Base-by-base conservation (phyloP, 37 sponge, comb jelly and placozoan genomes). In the Tethya wilhelma region DNA sequence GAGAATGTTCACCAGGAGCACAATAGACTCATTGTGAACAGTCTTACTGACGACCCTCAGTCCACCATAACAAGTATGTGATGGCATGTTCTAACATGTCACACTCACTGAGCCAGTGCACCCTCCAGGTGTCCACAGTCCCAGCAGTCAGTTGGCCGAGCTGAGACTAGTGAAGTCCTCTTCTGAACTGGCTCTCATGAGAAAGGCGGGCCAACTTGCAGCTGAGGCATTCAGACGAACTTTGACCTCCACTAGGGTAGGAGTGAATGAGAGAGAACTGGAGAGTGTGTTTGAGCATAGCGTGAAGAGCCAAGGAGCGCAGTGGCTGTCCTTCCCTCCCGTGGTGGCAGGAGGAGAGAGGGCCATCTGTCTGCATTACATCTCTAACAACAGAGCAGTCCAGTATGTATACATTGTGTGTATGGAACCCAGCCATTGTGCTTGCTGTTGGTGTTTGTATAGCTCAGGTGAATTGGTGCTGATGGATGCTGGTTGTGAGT, bases 401-500 rank as follows among this genome's bases (percentile, higher is more conserved):
- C 55, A 30, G 94, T 90, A 40, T 30, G 73, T 3, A 14, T 28
- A 11, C 23, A 40, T 32, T 56, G 42, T 40, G 39, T 2, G 2
- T 40, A 9, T 37, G 17, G 36, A 60, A n/a, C 37, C 34, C 38
- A 34, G 25, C 7, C 32, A 17, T 14, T 72, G 56, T 74, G 40
- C 6, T 4, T 33, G 28, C 22, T 40, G 11, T 71, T 46, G 14
- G 37, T 58, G 30, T 25, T 60, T 55, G 32, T 0, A 29, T 70
- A 91, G 92, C 23, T 84, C 85, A 32, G 93, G 92, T 22, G 85
- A 94, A 23, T 60, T 94, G 28, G 93, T 94, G 41, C 53, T 94
- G 42, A 67, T 94, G 81, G 95, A 94, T 63, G 95, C 93, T 5
- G 95, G 95, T 14, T 92, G 81, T 68, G 88, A 91, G 65, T 91